Conservation (phyloP, 2,797 vertebrate species). For the Myotis vivesi region DNA sequence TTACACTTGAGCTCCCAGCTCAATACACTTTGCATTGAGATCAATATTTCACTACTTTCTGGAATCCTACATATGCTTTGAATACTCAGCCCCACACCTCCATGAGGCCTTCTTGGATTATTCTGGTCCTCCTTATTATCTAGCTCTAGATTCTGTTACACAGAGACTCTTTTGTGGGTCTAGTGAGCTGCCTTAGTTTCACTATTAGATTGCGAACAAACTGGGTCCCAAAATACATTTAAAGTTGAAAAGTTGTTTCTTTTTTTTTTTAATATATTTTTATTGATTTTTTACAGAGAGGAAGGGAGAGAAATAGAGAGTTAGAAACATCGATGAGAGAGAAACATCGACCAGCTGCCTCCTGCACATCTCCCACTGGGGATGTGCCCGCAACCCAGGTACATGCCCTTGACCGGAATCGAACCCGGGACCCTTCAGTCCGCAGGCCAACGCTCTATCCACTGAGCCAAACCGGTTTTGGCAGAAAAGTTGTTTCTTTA, state of each 20-base stretch:
- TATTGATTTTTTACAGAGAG: too few species aligned
- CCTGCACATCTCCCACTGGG: too few species aligned
- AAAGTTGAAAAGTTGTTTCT: not conserved
- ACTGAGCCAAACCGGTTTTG: too few species aligned
- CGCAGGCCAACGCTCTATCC: too few species aligned
- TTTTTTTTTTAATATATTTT: too few species aligned
- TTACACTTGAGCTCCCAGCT: not conserved
- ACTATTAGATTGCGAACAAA: not conserved
- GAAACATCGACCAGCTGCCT: too few species aligned
- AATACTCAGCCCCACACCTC: not conserved
- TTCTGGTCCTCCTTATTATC: not conserved
- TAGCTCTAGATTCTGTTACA: not conserved
- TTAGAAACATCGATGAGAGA: too few species aligned
- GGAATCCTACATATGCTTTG: not conserved
- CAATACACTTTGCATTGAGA: not conserved
- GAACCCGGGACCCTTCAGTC: too few species aligned
- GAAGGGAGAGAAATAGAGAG: too few species aligned
- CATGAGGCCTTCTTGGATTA: not conserved
- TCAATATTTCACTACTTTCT: constrained; percentile 12
- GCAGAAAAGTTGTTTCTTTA: not conserved
- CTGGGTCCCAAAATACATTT: not conserved
- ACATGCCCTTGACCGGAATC: too few species aligned
- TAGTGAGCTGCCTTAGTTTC: not conserved
- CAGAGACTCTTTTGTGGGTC: not conserved
- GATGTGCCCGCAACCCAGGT: too few species aligned